A percentile compares a stretch with the other conserved stretches of the same genome.
phyloP scores from a whole-genome alignment of 2,888 invertebrate genomes.

The Liodrosophila aerea region DNA sequence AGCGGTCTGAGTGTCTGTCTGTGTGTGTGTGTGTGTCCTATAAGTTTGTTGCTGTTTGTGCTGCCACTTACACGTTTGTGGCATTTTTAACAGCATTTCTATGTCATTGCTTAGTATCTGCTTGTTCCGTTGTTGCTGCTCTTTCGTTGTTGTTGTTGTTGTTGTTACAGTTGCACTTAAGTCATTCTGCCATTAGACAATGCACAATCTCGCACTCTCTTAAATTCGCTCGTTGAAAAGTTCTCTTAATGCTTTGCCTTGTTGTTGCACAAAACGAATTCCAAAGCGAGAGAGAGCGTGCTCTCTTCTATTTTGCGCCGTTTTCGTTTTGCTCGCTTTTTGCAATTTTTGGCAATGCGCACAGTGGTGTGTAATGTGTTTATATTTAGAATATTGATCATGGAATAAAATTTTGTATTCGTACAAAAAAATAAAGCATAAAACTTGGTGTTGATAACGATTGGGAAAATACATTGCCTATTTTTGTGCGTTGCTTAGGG shows the following conservation, averaged over 20 bases:
- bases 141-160: conserved; percentile 27
- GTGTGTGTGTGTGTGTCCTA: no score
- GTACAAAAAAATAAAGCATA: no score
- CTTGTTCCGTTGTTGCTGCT: not conserved
- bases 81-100: conserved; percentile 45
- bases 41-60: conserved; percentile 7
- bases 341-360: conserved; percentile 27
- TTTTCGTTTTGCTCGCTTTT: conserved; percentile 29
- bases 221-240: not conserved
- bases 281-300: not conserved
- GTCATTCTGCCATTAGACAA: conserved; percentile 18
- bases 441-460: no score
- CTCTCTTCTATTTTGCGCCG: conserved; percentile 6
- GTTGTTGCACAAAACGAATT: conserved; percentile 9
- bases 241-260: conserved; percentile 34
- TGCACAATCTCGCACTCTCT: conserved; percentile 21
- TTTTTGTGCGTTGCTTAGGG: no score
- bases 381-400: not conserved
- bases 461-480: not conserved
- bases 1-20: no score
- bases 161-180: conserved; percentile 6
- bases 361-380: conserved; percentile 43
- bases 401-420: not conserved
- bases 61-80: conserved; percentile 14
- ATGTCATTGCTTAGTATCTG: conserved; percentile 30